Base-by-base conservation (phyloP, 2,797 vertebrate species). In the Emys orbicularis region DNA sequence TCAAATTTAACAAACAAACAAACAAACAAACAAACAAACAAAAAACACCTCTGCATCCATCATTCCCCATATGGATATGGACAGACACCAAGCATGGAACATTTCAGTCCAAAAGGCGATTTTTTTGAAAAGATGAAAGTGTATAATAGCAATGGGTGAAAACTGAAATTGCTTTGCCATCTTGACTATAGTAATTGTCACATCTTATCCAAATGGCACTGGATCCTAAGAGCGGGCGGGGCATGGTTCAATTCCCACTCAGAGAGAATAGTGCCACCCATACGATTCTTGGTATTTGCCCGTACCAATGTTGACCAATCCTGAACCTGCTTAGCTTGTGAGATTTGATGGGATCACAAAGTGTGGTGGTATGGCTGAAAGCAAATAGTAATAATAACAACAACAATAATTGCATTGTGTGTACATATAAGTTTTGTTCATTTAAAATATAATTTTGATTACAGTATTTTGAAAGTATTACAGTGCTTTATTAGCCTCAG, bases 161-260 rank as follows among this genome's bases (percentile, higher is more conserved):
- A 19, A 85, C 3, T 16, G 76, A 86, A 86, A 85, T 16, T 3
- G 0, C 23, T 86, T 88, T 41, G 21, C 21, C n/a, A 23, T 72
- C 65, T 68, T 37, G 19, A 11, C 37, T 72, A 6, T 37, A n/a
- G 37, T 41, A 94, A 34, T 44, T 59, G 93, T 94, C 90, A 83
- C 89, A 93, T 89, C 87, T 93, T 87, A 86, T 97, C 94, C 89
- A 76, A 31, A 21, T 86, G 91, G 95, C 27, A 77, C 41, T 77
- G 74, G 12, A 29, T 49, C 27, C 27, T 77, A 10, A 77, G 5
- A 76, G 44, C 2, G 27, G 27, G 13, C 89, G 0, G 5, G 80
- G 44, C 86, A 37, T 83, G 89, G 91, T 93, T 83, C 90, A 96
- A 37, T 54, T 91, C 16, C 0, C 0, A 54, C 34, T 86, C 74